Base-by-base conservation (phyloP, 2,888 invertebrate species). In the Oscheius sp. region DNA sequence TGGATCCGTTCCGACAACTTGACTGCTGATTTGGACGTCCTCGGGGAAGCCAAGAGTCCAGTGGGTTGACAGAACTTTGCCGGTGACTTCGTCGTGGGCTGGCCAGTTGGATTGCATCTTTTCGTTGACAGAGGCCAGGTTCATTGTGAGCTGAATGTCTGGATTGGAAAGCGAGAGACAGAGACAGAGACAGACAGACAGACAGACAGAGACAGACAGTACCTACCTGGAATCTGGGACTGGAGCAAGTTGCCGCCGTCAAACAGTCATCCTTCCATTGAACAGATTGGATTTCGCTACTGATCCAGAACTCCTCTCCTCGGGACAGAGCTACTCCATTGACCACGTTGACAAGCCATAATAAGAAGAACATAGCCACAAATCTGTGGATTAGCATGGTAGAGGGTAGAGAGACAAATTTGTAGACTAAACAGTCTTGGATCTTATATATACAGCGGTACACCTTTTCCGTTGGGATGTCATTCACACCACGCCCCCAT, bases 201-300 rank as follows among this genome's bases (percentile, higher is more conserved):
- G 11, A 33, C 3, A 58, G 58, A 11, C n/a, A 42, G 37, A 13
- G 21, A 21, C 21, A 21, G 21, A 21, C 21, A 21, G 21, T 11
- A 35, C 50, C 10, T 65, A 51, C 65, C 65, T 65, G 65, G 35
- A 62, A 47, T 29, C 42, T 37, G n/a, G 62, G 62, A 21, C 37
- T 62, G 7, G 47, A 33, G 7, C 62, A 62, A n/a, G 62, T 62
- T 9, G 55, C 55, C 7, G 51, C 33, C 11, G 65, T 55, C 1
- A 68, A n/a, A 35, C 68, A 68, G 33, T 68, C 55, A n/a, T 55
- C 68, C 42, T 55, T 68, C 68, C 68, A 68, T 7, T 68, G 32
- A 42, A 68, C 53, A 3, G 53, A 4, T 13, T n/a, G 37, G 10
- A 68, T 35, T 33, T 68, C 68, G 7, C 21, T 53, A 7, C 53